Conservation (phyloP, 1,140 invertebrate species). For the Drosophila asahinai region DNA sequence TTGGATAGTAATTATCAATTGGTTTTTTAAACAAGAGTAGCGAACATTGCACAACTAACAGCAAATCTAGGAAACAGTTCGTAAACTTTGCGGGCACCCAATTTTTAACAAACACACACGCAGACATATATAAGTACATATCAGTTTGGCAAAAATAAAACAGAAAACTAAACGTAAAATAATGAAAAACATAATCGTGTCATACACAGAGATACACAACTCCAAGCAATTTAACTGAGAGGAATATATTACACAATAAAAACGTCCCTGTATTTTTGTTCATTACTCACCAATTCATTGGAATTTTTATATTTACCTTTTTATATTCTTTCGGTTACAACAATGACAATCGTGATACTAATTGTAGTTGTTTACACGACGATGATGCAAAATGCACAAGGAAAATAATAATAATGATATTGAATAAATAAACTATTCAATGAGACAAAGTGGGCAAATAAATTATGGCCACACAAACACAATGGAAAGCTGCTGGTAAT, state of each 20-base stretch:
- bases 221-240: slow-evolving; percentile 45
- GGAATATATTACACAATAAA: slow-evolving; percentile 46
- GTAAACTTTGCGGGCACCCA: slow-evolving; percentile 52
- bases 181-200: slow-evolving; percentile 73
- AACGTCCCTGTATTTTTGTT: slow-evolving; percentile 28
- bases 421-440: slow-evolving; percentile 67
- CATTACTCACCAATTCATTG: slow-evolving; percentile 17
- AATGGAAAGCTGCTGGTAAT: slow-evolving; percentile 61
- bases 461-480: slow-evolving; percentile 48
- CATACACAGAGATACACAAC: slow-evolving; percentile 38
- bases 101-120: slow-evolving; percentile 58
- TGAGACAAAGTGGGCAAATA: slow-evolving; percentile 41
- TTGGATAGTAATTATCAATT: slow-evolving; percentile 75
- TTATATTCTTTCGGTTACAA: slow-evolving; percentile 64
- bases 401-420: slow-evolving; percentile 73
- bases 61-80: slow-evolving; percentile 44
- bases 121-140: slow-evolving; percentile 76
- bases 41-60: slow-evolving; percentile 71
- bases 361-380: slow-evolving; percentile 84
- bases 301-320: slow-evolving; percentile 12
- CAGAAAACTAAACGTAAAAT: slow-evolving; percentile 49
- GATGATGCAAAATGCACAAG: slow-evolving; percentile 81
- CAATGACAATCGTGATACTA: slow-evolving; percentile 84
- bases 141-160: slow-evolving; percentile 63
- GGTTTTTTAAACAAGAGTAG: slow-evolving; percentile 73